Conservation (phyloP, 2,797 vertebrate species). For the Pantherophis alleghaniensis region DNA sequence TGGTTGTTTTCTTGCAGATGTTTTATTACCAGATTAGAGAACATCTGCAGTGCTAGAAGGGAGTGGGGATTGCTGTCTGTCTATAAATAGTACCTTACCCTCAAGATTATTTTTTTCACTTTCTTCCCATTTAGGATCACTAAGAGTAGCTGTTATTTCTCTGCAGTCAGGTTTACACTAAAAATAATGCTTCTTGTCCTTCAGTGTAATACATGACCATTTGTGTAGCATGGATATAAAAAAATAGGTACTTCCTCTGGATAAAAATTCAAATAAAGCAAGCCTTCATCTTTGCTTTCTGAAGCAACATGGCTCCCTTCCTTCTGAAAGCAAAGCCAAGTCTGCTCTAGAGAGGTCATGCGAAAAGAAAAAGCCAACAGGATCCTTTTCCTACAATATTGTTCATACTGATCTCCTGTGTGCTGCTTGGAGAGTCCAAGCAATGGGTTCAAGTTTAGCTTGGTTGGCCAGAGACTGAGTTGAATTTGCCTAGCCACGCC, state of each 20-base stretch:
- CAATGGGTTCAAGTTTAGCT: too few relatives aligned
- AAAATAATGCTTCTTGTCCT: not conserved
- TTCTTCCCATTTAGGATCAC: not conserved
- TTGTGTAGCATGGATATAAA: not conserved
- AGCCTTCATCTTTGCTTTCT: not conserved
- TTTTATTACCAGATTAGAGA: not conserved
- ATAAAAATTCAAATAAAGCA: not conserved
- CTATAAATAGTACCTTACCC: not conserved
- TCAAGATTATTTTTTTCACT: not conserved
- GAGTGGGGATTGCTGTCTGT: not conserved
- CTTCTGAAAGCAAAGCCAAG: not conserved
- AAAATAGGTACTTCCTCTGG: not conserved
- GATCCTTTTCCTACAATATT: not conserved
- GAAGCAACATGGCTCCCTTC: not conserved
- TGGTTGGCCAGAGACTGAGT: too few relatives aligned
- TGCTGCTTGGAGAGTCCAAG: too few relatives aligned
- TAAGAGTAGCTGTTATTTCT: not conserved
- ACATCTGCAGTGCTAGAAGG: not conserved
- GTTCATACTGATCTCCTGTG: not conserved
- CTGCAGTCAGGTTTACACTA: not conserved
- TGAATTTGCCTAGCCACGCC: too few relatives aligned
- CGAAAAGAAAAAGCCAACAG: not conserved
- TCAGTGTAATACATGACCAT: not conserved
- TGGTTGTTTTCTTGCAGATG: not conserved
- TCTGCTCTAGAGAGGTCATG: not conserved